phyloP scores from a whole-genome alignment of 2,888 invertebrate genomes.

The Tiliacea citrago region DNA sequence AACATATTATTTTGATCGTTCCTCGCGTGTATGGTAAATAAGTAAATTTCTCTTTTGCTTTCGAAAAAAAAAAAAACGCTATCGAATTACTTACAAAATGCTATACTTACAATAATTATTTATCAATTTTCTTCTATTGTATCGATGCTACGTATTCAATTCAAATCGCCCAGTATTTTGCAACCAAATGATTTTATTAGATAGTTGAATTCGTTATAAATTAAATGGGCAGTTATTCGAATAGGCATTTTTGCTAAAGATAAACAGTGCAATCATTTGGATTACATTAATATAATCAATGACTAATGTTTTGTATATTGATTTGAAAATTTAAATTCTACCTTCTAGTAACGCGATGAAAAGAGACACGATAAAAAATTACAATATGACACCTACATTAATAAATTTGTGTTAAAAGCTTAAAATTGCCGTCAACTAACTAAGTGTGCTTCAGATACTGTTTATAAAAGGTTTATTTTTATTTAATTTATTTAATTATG shows the following conservation, averaged over 20 bases:
- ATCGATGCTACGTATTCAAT: slow-evolving; percentile 19
- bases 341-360: neutral
- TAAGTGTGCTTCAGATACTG: slow-evolving; percentile 35
- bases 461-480: neutral
- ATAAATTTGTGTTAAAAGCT: slow-evolving; percentile 19
- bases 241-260: slow-evolving; percentile 1
- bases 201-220: slow-evolving; percentile 9
- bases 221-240: slow-evolving; percentile 9
- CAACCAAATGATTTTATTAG: slow-evolving; percentile 13
- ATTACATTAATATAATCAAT: slow-evolving; percentile 4
- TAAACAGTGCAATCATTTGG: slow-evolving; percentile 2
- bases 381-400: neutral
- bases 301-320: neutral
- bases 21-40: slow-evolving; percentile 64
- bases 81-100: slow-evolving; percentile 38
- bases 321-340: slow-evolving; percentile 3
- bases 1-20: slow-evolving; percentile 69
- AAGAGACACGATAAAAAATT: neutral
- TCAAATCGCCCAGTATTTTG: slow-evolving; percentile 13
- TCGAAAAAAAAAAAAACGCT: slow-evolving; percentile 55
- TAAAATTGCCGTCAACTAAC: slow-evolving; percentile 23
- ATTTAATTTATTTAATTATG: slow-evolving; percentile 4
- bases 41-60: slow-evolving; percentile 55
- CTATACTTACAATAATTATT: slow-evolving; percentile 34
- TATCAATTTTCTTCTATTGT: slow-evolving; percentile 24